Conservation (phyloP, 2,113 vertebrate species). For the Oceanites oceanicus region DNA sequence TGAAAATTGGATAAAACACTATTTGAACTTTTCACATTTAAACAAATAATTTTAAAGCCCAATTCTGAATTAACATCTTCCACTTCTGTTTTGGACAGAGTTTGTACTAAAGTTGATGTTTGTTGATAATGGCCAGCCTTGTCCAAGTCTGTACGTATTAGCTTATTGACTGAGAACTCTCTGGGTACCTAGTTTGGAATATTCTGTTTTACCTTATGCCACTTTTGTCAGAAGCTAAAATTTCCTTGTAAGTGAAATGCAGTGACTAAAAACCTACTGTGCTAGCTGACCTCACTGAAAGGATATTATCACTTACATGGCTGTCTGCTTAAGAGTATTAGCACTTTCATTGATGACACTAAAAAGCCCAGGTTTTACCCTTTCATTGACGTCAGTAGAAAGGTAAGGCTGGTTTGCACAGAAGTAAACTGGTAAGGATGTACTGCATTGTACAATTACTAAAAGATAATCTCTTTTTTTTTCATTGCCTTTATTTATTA, state of each 20-base stretch:
- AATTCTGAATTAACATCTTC: background rate
- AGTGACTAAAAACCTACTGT: background rate
- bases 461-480: background rate
- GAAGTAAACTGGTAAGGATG: slow-evolving; percentile 30
- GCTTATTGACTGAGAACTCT: background rate
- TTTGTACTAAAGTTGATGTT: background rate
- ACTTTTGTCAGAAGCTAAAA: background rate
- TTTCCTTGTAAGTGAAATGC: background rate
- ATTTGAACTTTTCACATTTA: background rate
- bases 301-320: background rate
- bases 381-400: slow-evolving; percentile 2
- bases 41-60: background rate
- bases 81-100: background rate
- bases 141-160: background rate
- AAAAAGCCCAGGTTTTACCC: background rate
- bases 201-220: background rate
- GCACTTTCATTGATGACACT: background rate
- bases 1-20: background rate
- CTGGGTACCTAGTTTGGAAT: background rate
- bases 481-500: background rate
- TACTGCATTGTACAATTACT: background rate
- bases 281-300: background rate
- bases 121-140: background rate
- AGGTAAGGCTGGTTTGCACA: background rate
- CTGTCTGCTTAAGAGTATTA: background rate